Conservation (phyloP, 2,113 vertebrate genomes). For the Excalfactoria chinensis region DNA sequence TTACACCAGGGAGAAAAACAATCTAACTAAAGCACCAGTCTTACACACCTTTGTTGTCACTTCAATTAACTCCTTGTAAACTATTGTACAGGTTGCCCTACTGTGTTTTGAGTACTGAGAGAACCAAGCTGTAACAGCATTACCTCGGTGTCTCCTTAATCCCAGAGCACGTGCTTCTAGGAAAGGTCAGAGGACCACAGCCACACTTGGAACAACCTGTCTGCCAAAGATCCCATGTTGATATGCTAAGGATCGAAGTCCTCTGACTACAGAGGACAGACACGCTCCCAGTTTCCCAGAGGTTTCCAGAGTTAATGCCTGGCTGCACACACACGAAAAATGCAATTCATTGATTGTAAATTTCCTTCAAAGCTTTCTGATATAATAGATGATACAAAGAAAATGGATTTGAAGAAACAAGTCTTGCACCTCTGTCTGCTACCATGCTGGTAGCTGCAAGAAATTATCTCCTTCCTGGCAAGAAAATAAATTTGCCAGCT, state of each 20-base stretch:
- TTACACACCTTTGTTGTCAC: neutral
- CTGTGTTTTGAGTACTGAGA: neutral
- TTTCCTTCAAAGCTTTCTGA: neutral
- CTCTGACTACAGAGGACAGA: neutral
- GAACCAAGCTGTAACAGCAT: neutral
- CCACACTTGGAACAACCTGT: conserved; percentile 9
- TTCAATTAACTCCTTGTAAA: neutral
- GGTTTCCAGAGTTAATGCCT: neutral
- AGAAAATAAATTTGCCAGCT: neutral
- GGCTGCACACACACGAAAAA: neutral
- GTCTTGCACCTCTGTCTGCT: neutral
- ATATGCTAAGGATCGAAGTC: conserved; percentile 52
- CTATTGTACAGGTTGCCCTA: neutral
- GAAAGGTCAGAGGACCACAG: conserved; percentile 4
- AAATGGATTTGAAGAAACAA: neutral
- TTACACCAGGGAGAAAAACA: neutral
- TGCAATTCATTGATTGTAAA: neutral
- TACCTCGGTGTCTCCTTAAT: neutral
- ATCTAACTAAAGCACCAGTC: neutral
- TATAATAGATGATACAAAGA: neutral
- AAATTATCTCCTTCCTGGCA: neutral
- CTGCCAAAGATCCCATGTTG: conserved; percentile 8
- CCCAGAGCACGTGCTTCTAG: neutral
- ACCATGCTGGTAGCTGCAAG: neutral
- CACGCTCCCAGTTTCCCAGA: neutral